Evolutionary conservation across 2,888 invertebrate species (phyloP).

Genomic region (Apotomis capreana): DNA sequence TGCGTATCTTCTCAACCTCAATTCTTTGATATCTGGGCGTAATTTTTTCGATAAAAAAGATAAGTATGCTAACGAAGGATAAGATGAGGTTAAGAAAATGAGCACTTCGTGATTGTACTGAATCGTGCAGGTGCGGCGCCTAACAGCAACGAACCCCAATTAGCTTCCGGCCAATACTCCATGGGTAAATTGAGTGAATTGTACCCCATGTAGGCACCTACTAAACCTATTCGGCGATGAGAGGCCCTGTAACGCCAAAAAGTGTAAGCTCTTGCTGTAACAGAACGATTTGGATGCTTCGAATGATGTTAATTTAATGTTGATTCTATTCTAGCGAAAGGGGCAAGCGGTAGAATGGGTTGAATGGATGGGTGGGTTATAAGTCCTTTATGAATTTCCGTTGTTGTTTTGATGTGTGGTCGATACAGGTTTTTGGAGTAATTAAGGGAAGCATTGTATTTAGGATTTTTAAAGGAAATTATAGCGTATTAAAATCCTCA

Average conservation of each 20-base stretch:
- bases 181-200: slow-evolving; percentile 81
- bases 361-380: background rate
- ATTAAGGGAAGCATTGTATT: background rate
- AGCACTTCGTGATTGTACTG: slow-evolving; percentile 49
- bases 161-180: slow-evolving; percentile 84
- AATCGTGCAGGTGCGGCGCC: slow-evolving; percentile 59
- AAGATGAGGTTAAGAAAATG: slow-evolving; percentile 4
- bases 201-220: slow-evolving; percentile 80
- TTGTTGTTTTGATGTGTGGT: no score
- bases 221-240: slow-evolving; percentile 69
- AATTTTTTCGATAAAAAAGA: background rate
- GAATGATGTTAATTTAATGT: slow-evolving; percentile 56
- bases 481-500: slow-evolving; percentile 59
- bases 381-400: no score
- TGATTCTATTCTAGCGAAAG: slow-evolving; percentile 20
- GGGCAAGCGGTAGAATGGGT: background rate
- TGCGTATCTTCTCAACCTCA: slow-evolving; percentile 24
- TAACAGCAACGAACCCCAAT: slow-evolving; percentile 84
- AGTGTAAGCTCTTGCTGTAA: slow-evolving; percentile 83
- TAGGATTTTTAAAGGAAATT: background rate
- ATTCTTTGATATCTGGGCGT: background rate
- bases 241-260: slow-evolving; percentile 83
- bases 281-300: slow-evolving; percentile 74
- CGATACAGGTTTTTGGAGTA: background rate
- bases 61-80: background rate